phyloP scores from a whole-genome alignment of 2,888 invertebrate species.

The Diarsia rubi region DNA sequence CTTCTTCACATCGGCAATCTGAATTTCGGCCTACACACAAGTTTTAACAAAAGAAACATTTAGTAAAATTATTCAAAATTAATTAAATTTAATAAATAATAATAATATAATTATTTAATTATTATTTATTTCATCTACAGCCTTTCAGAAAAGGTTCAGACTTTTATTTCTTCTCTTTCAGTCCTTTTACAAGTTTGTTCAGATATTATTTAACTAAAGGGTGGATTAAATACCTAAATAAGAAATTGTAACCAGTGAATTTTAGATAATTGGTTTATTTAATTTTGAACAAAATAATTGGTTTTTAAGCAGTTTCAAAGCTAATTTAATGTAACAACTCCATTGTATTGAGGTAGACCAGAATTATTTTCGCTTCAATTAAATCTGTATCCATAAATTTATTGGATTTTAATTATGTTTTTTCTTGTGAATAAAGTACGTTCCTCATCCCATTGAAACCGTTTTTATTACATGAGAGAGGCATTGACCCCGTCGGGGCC shows the following conservation, averaged over 20 bases:
- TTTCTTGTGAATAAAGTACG: no score
- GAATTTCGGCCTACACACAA: no score
- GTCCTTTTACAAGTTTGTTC: neutral
- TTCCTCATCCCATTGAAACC: neutral
- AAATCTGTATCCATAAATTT: neutral
- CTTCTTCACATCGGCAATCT: no score
- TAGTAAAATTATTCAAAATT: no score
- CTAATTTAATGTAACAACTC: neutral
- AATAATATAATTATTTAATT: no score
- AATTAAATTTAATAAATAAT: no score
- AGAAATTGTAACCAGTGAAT: neutral
- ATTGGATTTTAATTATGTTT: neutral
- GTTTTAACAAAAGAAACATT: neutral
- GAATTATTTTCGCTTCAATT: neutral
- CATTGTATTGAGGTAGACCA: neutral
- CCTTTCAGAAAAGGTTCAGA: no score
- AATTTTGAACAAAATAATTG: slow-evolving; percentile 22
- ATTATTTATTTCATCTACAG: no score
- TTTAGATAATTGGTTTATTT: neutral
- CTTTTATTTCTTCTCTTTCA: no score
- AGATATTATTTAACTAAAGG: neutral
- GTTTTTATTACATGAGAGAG: neutral
- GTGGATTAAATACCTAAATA: neutral
- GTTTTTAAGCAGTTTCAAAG: neutral
- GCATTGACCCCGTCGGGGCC: no score